These are phyloP conservation scores for Verasper variegatus DNA, from an alignment of 2,113 vertebrate genomes.

Conservation along the genomic window DNA sequence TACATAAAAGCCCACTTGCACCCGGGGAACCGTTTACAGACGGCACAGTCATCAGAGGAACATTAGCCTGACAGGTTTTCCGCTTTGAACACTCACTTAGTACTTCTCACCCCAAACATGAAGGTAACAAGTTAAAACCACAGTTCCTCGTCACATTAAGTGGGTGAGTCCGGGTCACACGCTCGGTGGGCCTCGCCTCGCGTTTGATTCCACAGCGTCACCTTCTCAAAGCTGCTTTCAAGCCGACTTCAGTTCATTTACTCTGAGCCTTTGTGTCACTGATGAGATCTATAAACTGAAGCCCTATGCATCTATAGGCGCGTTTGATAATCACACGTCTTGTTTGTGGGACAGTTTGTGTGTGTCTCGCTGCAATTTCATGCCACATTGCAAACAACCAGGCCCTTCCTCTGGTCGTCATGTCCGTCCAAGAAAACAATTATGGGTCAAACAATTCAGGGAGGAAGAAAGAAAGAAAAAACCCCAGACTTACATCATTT, in stretches of 20 bases:
- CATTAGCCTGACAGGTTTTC: constrained; percentile 71
- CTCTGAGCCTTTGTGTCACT: constrained; percentile 38
- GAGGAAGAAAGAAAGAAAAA: constrained; percentile 26
- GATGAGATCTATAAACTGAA: constrained; percentile 42
- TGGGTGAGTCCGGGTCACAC: constrained; percentile 58
- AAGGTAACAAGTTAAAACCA: constrained; percentile 70
- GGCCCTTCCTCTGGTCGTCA: constrained; percentile 63
- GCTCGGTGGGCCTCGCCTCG: constrained; percentile 63
- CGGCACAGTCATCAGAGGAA: constrained; percentile 62
- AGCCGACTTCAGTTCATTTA: constrained; percentile 39
- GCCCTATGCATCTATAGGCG: constrained; percentile 24
- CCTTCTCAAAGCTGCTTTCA: constrained; percentile 68
- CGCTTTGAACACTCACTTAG: constrained; percentile 78
- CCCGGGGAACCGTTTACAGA: constrained; percentile 56
- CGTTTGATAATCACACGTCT: constrained; percentile 33
- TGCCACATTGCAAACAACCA: constrained; percentile 68
- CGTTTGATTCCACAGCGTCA: constrained; percentile 68
- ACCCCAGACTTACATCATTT: constrained; percentile 64
- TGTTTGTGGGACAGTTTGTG: constrained; percentile 26
- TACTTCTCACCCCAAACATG: constrained; percentile 71
- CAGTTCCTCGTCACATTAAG: constrained; percentile 72
- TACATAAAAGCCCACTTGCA: constrained; percentile 27
- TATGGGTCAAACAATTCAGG: constrained; percentile 51
- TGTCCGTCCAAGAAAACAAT: constrained; percentile 66
- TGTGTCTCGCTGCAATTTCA: constrained; percentile 54